Evolutionary conservation across 92 coral and sea anemone species (phyloP), one percentile per base, ranked within the genome.

Genomic region (Porites cylindrica): DNA sequence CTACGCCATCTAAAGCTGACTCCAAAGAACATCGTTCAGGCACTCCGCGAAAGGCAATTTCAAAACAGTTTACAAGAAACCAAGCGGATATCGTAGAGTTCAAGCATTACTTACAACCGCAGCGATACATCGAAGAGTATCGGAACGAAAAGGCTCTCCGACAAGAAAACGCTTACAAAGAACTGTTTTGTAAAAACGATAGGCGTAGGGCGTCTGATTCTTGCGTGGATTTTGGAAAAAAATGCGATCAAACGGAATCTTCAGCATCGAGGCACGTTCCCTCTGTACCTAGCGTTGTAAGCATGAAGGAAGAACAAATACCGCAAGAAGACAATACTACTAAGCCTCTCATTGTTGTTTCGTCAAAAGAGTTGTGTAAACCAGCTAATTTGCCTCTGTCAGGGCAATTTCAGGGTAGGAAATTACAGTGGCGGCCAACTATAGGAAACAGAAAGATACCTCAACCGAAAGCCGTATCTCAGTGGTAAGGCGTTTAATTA

Each of bases 121-220:
- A 53, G 16, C 85, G 56, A 79, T 92, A 92, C 85, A 92, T 92
- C 29, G 95, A 92, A 26, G 89, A 90, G 75, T 92, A 92, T 67
- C 65, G 95, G 65, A 84, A 84, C 38, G 90, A 72, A 65, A 92
- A 92, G 66, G 67, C 65, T 3, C 51, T 23, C 10, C 81, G 90
- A 18, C 90, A 89, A 23, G 88, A 85, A 10, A 77, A 83, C n/a
- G 91, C 83, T 16, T 58, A 89, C 73, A 83, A 51, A 56, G 94
- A 88, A 10, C 51, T 82, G 17, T 61, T 89, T 17, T 19, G 47
- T 79, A 72, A 74, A 52, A 72, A 53, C 14, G 63, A 66, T 51
- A 78, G 73, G 18, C 56, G 61, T 26, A 79, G 59, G 53, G 83
- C 75, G 23, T 75, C 78, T 11, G 88, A 65, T 53, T 77, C 16